Percentiles rank a stretch among this genome's conserved stretches.
phyloP scores from a whole-genome alignment of 1,140 invertebrate species.

The Lasaia peninsularis region DNA sequence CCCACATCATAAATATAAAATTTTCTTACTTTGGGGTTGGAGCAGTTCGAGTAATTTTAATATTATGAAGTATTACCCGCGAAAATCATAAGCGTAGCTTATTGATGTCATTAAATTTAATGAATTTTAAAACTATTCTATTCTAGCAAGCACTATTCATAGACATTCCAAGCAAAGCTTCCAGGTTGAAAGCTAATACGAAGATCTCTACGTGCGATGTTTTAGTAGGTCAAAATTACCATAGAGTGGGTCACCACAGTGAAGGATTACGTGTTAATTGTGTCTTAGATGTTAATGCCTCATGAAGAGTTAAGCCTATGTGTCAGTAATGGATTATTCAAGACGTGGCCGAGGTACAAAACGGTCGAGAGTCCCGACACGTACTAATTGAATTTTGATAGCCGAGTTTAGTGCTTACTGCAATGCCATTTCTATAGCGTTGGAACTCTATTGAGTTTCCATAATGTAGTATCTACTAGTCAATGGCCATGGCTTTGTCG shows the following conservation, averaged over 20 bases:
- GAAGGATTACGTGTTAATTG: constrained; percentile 60
- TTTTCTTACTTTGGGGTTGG: too few relatives aligned
- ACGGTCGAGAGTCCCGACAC: constrained; percentile 25
- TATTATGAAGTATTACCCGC: too few relatives aligned
- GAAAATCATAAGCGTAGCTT: too few relatives aligned
- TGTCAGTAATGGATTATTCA: constrained; percentile 53
- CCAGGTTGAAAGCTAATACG: neutral
- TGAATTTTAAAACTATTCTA: too few relatives aligned
- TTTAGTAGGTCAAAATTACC: constrained; percentile 55
- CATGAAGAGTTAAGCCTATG: constrained; percentile 53
- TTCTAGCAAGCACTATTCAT: too few relatives aligned
- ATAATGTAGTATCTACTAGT: too few relatives aligned
- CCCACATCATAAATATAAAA: too few relatives aligned
- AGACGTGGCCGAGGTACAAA: constrained; percentile 38
- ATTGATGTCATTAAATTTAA: too few relatives aligned
- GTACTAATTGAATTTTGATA: constrained; percentile 47
- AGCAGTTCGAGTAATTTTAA: too few relatives aligned
- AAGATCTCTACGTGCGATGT: constrained; percentile 24
- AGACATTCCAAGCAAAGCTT: too few relatives aligned
- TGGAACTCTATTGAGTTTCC: neutral
- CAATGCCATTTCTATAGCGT: neutral
- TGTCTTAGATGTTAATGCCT: constrained; percentile 54
- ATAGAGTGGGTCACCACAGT: constrained; percentile 49
- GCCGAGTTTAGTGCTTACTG: constrained; percentile 23
- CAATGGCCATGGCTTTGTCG: too few relatives aligned